Base-by-base conservation (phyloP, 1,140 invertebrate species). In the Drosophila cardini region DNA sequence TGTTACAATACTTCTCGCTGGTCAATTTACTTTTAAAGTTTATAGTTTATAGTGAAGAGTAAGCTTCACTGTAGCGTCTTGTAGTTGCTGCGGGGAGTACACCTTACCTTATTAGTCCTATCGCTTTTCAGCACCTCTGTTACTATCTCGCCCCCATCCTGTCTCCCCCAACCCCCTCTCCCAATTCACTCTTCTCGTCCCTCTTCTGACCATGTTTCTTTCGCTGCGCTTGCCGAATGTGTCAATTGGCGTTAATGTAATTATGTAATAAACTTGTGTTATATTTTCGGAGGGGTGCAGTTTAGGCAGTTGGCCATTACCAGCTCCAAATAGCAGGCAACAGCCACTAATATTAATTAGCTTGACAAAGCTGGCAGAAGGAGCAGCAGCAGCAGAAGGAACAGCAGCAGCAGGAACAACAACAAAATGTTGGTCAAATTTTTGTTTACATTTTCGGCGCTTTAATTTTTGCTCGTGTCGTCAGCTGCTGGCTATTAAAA, bases 331-430 rank as follows among this genome's bases (percentile, higher is more conserved):
- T 18, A 68, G 67, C 68, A 77, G 78, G 68, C 76, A 79, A 76
- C 78, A 71, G 80, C 72, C 76, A 78, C 76, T 80, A 90, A 89
- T 84, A 89, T 78, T 89, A 87, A 89, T 87, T 87, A 84, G 80
- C 61, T 60, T 46, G 46, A 65, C 50, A 69, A 56, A 50, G 42
- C 43, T 36, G 36, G 13, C 5, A 13, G 40, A 15, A 56, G 16
- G 13, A 40, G 42, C 36, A 38, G 40, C 55, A 78, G 61, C 38
- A 50, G 16, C 55, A 58, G 30, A n/a, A n/a, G n/a, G 38, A 72
- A 26, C 48, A 57, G 55, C 58, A 80, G 42, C 53, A 48, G 58
- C 52, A 48, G 71, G 58, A 55, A 58, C 38, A 53, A 32, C 10
- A 43, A 43, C 42, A 18, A 45, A 8, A 18, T 55, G 36, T 45